Evolutionary conservation across 2,797 vertebrate genomes (phyloP), one percentile per base, ranked within the genome.

Genomic region (Enteromius radiatus): DNA sequence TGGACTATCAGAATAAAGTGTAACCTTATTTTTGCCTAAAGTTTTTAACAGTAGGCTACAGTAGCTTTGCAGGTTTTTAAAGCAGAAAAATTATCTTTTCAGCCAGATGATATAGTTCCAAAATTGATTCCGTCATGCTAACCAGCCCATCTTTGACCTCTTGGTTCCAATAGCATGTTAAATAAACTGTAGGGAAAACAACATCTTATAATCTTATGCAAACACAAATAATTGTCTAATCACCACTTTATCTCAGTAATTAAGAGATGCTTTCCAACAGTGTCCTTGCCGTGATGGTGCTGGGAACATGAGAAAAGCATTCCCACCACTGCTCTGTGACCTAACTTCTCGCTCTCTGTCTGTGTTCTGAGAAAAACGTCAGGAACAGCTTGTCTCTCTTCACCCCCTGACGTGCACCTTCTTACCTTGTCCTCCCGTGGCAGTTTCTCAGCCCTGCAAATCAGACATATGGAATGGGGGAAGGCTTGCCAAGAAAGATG

Each of bases 391-490:
- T 84, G 70, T 78, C 67, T 78, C 47, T 69, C 59, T 70, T 71
- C 83, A 59, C 64, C 45, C 47, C 61, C 61, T 71, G 78, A 80
- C 28, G 33, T 78, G 41, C 49, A 74, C 77, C 31, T 77, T 67
- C 61, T 87, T 74, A 82, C 61, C 54, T 74, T 78, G 67, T 84
- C 26, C 81, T 86, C 54, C 45, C 33, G 3, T 85, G 82, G 38
- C 76, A 79, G 76, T 56, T 87, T 84, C 47, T 78, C 36, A 75
- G 38, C 31, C 47, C 71, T 56, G 78, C 56, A 64, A 73, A 79
- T 73, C 52, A 74, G 79, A 65, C 86, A 88, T 88, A 88, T 84
- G 84, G 84, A 82, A 68, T 63, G 82, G 38, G 73, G 49, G 49
- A 80, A 70, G 36, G 76, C 41, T 73, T 83, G 86, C 78, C 83